Conservation (phyloP, 1,140 invertebrate species). For the Brachionus angularis region DNA sequence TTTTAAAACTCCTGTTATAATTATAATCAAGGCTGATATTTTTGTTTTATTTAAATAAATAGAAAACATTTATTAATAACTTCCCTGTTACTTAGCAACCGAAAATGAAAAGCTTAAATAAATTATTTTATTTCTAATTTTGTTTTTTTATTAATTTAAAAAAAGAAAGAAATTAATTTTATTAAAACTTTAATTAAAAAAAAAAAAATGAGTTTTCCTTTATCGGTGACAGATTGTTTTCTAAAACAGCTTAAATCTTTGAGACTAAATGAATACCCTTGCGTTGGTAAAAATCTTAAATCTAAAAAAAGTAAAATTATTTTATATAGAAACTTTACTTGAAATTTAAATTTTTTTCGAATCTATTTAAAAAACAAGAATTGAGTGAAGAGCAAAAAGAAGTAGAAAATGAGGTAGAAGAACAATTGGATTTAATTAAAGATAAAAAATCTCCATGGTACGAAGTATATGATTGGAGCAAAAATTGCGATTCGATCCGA, state of each 20-base stretch:
- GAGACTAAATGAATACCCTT: slow-evolving; percentile 12
- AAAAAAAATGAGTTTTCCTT: too few relatives aligned
- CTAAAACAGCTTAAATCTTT: slow-evolving; percentile 11
- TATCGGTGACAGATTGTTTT: slow-evolving; percentile 7
- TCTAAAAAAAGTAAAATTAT: not conserved
- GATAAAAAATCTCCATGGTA: slow-evolving; percentile 42
- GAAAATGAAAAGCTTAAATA: too few relatives aligned
- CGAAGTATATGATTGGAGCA: slow-evolving; percentile 29
- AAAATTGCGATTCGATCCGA: slow-evolving; percentile 19
- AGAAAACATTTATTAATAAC: too few relatives aligned
- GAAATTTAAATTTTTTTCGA: not conserved
- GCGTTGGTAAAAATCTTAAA: not conserved
- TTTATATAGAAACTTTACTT: too few relatives aligned
- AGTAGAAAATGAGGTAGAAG: slow-evolving; percentile 7
- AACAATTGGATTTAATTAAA: slow-evolving; percentile 39
- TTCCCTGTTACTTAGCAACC: too few relatives aligned
- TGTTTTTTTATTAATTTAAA: too few relatives aligned
- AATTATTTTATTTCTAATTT: too few relatives aligned
- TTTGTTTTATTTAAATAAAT: too few relatives aligned
- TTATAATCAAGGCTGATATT: too few relatives aligned
- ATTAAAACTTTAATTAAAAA: not conserved
- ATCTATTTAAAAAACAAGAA: too few relatives aligned
- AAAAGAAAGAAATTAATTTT: too few relatives aligned
- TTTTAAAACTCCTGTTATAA: too few relatives aligned
- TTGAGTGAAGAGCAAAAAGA: slow-evolving; percentile 30